Evolutionary conservation across 2,113 vertebrate genomes (phyloP), one percentile per base, ranked within the genome.

Genomic region (Gobiocypris rarus): DNA sequence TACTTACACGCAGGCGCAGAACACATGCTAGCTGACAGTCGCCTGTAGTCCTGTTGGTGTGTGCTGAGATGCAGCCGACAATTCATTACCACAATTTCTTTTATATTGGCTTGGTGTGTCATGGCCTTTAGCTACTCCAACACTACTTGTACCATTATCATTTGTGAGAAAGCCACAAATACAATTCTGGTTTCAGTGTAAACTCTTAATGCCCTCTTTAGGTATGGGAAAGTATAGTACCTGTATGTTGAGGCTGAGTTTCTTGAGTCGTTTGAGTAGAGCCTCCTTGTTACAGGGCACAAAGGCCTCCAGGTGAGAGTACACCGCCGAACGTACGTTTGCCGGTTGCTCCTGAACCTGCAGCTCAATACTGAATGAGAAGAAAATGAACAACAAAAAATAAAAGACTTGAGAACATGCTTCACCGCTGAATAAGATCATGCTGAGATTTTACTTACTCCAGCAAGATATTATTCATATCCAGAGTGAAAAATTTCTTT

Each of bases 381-480:
- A 31, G 8, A 22, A 61, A 48, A 31, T 0, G 2, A 22, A 45
- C 3, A 3, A 5, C 15, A 22, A 50, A 28, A 54, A 54, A 28
- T 15, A 9, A 54, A 0, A 54, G 73, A 19, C 26, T 34, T 15
- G 28, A 48, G 2, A 45, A 45, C 22, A 45, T 7, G 6, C 6
- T 38, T 38, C 38, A 38, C 38, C 6, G 5, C 9, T 13, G 38
- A 58, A 63, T 13, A 10, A 69, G 34, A 63, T 11, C 26, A 69
- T 11, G 3, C 71, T 83, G 83, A 89, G 71, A 87, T 87, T 89
- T 84, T 81, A 97, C 96, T 96, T 94, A 97, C 96, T 97, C 96
- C 84, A 97, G 93, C 85, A 97, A 93, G 92, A 97, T 96, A 92
- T 96, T 96, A 93, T 97, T 97, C 95, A 97, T 97, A 89, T 97